phyloP scores from a whole-genome alignment of 2,113 vertebrate species.

The Casuarius casuarius region DNA sequence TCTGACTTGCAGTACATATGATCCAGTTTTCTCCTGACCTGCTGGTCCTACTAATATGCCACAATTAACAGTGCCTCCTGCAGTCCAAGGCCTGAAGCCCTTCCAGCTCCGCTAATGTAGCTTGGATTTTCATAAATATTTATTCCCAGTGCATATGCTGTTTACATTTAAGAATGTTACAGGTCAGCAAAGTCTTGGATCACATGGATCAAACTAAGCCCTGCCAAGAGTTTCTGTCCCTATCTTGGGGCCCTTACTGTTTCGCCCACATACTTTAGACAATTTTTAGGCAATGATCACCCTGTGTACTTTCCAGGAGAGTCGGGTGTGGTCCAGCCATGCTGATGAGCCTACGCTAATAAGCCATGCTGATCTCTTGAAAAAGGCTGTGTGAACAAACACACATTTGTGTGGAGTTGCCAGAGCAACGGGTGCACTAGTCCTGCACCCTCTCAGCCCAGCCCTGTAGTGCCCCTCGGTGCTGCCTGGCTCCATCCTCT shows the following conservation, averaged over 20 bases:
- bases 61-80: constrained; percentile 10
- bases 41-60: background rate
- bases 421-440: background rate
- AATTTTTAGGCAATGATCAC: constrained; percentile 4
- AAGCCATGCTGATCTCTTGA: background rate
- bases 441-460: accelerated
- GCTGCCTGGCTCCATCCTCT: background rate
- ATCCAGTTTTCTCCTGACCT: background rate
- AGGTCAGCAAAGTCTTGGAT: background rate
- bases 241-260: background rate
- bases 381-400: background rate
- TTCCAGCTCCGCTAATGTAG: background rate
- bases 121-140: background rate
- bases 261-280: background rate
- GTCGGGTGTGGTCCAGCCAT: background rate
- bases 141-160: constrained; percentile 16
- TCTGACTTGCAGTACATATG: background rate
- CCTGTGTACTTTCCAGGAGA: background rate
- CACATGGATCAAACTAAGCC: background rate
- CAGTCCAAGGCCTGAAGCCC: background rate
- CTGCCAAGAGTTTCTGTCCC: constrained; percentile 15
- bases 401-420: background rate
- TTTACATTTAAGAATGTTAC: constrained; percentile 18
- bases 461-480: background rate
- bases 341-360: background rate